phyloP scores from a whole-genome alignment of 2,888 invertebrate genomes.

The Acrobasis suavella region DNA sequence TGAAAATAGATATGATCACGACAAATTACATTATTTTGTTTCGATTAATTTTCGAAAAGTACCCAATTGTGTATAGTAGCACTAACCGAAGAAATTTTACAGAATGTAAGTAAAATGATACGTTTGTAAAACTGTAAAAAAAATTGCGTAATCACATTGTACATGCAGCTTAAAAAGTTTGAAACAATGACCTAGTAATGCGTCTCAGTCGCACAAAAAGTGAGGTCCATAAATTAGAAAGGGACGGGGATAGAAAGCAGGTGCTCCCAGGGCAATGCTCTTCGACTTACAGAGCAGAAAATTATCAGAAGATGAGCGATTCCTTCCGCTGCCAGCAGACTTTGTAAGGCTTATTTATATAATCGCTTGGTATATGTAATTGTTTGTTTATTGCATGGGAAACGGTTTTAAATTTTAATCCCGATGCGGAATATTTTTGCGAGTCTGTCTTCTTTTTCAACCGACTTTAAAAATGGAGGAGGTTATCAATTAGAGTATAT shows the following conservation, averaged over 20 bases:
- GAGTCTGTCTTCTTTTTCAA: no score
- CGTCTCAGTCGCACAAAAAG: conserved; percentile 11
- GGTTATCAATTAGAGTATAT: no score
- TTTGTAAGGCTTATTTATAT: conserved; percentile 16
- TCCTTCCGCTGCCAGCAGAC: conserved; percentile 17
- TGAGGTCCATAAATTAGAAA: conserved; percentile 18
- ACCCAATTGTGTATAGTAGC: no score
- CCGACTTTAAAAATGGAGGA: no score
- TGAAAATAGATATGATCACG: no score
- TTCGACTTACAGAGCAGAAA: conserved; percentile 16
- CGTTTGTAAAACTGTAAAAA: no score
- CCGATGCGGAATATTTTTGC: neutral
- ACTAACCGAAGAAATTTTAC: no score
- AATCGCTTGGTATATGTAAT: conserved; percentile 16
- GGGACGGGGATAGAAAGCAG: conserved; percentile 9
- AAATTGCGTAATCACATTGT: no score
- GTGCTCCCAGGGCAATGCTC: conserved; percentile 18
- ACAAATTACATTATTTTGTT: no score
- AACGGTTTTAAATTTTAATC: neutral
- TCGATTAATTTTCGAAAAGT: no score
- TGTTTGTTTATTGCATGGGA: conserved; percentile 14
- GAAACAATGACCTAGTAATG: conserved; percentile 1
- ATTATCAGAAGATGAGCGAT: conserved; percentile 21
- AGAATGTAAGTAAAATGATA: no score
- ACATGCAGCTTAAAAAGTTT: conserved; percentile 6